Evolutionary conservation across 2,797 vertebrate species (phyloP).

Genomic region (Channa striata): DNA sequence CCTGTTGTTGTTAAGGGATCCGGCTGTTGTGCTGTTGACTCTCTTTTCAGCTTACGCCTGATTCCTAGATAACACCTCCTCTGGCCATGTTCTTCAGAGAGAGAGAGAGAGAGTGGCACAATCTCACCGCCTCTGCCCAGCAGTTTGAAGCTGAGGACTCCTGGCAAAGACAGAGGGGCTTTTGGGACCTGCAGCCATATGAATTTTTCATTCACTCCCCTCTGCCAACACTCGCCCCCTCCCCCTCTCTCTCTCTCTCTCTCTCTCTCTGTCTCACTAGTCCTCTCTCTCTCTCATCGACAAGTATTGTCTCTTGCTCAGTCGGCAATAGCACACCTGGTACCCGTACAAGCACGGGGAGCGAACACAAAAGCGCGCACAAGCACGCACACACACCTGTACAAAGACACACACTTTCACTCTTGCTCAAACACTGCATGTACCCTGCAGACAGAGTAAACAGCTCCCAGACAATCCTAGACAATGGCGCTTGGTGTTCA

Average conservation of each 20-base stretch:
- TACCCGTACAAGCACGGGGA: conserved; percentile 51
- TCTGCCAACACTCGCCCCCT: conserved; percentile 58
- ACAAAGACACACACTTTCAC: conserved; percentile 35
- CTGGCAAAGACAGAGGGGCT: conserved; percentile 80
- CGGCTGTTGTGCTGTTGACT: conserved; percentile 56
- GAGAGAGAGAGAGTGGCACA: conserved; percentile 40
- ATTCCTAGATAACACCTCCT: conserved; percentile 65
- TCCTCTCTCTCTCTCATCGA: conserved; percentile 47
- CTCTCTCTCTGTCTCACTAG: conserved; percentile 26
- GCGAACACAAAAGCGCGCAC: conserved; percentile 55
- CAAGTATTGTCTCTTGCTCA: conserved; percentile 65
- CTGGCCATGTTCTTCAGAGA: conserved; percentile 35
- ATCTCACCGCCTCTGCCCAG: conserved; percentile 68
- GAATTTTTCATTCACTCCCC: conserved; percentile 82
- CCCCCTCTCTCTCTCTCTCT: conserved; percentile 33
- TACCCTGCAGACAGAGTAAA: conserved; percentile 70
- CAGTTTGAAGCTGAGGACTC: conserved; percentile 77
- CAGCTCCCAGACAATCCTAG: conserved; percentile 60
- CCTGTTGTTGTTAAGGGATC: conserved; percentile 51
- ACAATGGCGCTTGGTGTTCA: conserved; percentile 59
- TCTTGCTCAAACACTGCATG: conserved; percentile 61
- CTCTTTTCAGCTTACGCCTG: conserved; percentile 47
- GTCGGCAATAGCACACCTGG: conserved; percentile 69
- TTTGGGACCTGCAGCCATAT: conserved; percentile 78
- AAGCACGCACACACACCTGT: conserved; percentile 22